phyloP scores from a whole-genome alignment of 2,113 vertebrate genomes.

The Perognathus longimembris region DNA sequence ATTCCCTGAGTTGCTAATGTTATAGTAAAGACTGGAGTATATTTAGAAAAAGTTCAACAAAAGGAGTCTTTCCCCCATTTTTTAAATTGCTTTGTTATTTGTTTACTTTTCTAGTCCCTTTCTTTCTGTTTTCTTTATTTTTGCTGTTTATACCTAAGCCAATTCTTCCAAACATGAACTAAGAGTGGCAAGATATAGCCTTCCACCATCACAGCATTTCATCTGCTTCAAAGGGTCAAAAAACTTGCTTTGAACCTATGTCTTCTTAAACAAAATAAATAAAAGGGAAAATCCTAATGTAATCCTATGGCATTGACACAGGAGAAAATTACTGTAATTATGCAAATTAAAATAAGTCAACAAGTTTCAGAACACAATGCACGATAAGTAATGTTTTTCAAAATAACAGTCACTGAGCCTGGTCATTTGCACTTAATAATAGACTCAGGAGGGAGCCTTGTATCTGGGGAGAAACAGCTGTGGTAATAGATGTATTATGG shows the following conservation, averaged over 20 bases:
- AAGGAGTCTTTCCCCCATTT: background rate
- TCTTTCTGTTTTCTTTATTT: background rate
- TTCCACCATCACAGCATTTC: conserved; percentile 6
- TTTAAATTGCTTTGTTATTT: background rate
- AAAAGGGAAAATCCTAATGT: conserved; percentile 79
- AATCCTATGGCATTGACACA: conserved; percentile 75
- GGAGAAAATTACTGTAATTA: conserved; percentile 88
- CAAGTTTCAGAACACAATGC: conserved; percentile 85
- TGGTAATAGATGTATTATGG: conserved; percentile 84
- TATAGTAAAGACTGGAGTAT: background rate
- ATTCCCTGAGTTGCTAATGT: conserved; percentile 17
- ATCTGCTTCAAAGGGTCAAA: conserved; percentile 59
- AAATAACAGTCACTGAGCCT: conserved; percentile 87
- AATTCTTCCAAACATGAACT: background rate
- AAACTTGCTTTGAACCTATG: conserved; percentile 69
- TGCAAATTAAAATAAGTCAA: conserved; percentile 86
- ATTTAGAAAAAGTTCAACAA: background rate
- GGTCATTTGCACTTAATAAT: conserved; percentile 87
- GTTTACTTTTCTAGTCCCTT: background rate
- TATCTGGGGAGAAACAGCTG: conserved; percentile 83
- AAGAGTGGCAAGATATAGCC: conserved; percentile 4
- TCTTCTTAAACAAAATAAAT: conserved; percentile 70
- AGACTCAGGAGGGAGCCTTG: conserved; percentile 83
- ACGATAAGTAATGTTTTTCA: conserved; percentile 86
- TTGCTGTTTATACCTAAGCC: background rate